These are phyloP conservation scores for Melipona bicolor DNA, from an alignment of 2,888 invertebrate species.

Conservation along the genomic window DNA sequence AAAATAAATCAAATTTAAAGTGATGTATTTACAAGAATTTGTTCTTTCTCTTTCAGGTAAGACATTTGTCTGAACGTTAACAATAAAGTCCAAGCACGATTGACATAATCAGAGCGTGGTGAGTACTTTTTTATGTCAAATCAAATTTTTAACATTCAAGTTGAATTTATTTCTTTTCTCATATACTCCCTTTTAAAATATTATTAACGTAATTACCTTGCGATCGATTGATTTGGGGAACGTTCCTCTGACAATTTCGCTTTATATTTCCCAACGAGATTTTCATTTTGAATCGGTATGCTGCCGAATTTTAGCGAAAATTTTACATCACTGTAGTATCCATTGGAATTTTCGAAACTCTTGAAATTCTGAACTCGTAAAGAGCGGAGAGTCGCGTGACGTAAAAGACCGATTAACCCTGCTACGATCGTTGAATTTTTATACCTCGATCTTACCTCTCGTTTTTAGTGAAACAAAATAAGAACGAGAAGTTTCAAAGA, in stretches of 20 bases:
- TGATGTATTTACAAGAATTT: background rate
- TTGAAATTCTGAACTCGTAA: background rate
- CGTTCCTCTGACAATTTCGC: background rate
- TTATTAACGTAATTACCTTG: too few relatives aligned
- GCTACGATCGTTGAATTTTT: too few relatives aligned
- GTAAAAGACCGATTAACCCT: background rate
- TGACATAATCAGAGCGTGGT: background rate
- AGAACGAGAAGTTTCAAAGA: too few relatives aligned
- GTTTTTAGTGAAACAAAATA: too few relatives aligned
- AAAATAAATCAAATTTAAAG: too few relatives aligned
- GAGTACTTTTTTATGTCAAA: background rate
- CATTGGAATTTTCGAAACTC: background rate
- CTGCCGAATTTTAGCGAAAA: too few relatives aligned
- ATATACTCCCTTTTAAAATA: too few relatives aligned
- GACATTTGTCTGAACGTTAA: background rate
- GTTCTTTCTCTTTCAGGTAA: background rate
- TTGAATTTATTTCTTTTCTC: background rate
- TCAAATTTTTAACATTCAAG: background rate
- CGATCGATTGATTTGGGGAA: background rate
- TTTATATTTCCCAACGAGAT: background rate
- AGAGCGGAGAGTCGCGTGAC: background rate
- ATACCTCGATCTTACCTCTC: too few relatives aligned
- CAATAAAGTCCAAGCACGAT: background rate
- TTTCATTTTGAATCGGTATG: background rate
- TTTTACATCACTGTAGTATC: background rate